Evolutionary conservation across 1,140 invertebrate species (phyloP).

Genomic region (Drosophila suzukii): DNA sequence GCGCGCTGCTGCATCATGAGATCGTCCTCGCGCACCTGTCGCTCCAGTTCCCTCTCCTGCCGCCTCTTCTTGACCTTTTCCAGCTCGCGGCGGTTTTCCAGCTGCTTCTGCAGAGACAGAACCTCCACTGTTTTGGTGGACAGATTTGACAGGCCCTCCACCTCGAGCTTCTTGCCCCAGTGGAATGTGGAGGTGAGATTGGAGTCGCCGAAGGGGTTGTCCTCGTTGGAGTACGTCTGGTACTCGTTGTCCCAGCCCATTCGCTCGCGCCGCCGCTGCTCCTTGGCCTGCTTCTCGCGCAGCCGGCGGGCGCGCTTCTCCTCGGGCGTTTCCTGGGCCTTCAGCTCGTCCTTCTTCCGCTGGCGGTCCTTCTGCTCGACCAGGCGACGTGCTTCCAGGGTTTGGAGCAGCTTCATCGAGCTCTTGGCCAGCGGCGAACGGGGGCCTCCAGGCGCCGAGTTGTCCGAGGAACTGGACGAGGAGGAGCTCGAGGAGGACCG

Average conservation of each 20-base stretch:
- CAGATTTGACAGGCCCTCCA: conserved; percentile 93
- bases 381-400: conserved; percentile 89
- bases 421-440: conserved; percentile 40
- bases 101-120: conserved; percentile 93
- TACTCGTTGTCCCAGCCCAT: conserved; percentile 99
- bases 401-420: conserved; percentile 88
- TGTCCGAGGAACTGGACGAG: conserved; percentile 24
- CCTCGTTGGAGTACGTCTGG: conserved; percentile 97
- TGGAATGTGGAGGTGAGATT: conserved; percentile 97
- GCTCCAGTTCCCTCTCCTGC: conserved; percentile 94
- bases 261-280: conserved; percentile 92
- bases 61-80: conserved; percentile 97
- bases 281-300: conserved; percentile 96
- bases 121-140: conserved; percentile 93
- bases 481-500: conserved; percentile 28
- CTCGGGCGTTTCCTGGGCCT: conserved; percentile 97
- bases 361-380: conserved; percentile 88
- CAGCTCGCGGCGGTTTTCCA: conserved; percentile 95
- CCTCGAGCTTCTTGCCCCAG: conserved; percentile 98
- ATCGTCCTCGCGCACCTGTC: conserved; percentile 95
- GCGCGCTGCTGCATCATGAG: conserved; percentile 94
- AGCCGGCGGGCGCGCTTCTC: conserved; percentile 95
- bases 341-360: conserved; percentile 92
- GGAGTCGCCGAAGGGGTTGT: conserved; percentile 99
- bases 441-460: not conserved